These are phyloP conservation scores for Myoxocephalus aenaeus DNA, from an alignment of 2,797 vertebrate genomes.

Conservation along the genomic window DNA sequence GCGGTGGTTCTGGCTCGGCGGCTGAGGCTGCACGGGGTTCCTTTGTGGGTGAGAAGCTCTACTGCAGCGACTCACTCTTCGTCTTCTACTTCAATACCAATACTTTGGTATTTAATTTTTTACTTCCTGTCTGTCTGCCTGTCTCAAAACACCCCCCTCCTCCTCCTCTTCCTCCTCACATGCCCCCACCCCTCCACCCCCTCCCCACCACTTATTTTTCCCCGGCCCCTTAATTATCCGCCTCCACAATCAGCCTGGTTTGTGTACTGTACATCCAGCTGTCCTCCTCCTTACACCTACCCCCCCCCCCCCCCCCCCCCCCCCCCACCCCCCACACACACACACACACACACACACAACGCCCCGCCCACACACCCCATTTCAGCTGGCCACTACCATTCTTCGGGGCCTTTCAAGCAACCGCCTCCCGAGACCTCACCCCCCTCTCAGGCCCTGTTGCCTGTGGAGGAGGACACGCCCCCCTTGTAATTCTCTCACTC, in stretches of 20 bases:
- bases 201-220: constrained; percentile 21
- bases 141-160: constrained; percentile 11
- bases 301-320: not conserved
- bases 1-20: constrained; percentile 61
- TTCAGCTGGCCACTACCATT: constrained; percentile 12
- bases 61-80: constrained; percentile 56
- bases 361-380: not conserved
- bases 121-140: not conserved
- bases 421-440: constrained; percentile 30
- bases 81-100: constrained; percentile 5
- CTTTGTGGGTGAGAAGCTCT: constrained; percentile 66
- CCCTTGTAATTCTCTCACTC: constrained; percentile 65
- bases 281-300: constrained; percentile 52
- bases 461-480: constrained; percentile 50
- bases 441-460: constrained; percentile 60
- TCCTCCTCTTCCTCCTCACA: not conserved
- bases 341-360: too few species aligned
- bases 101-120: not conserved
- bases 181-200: constrained; percentile 7
- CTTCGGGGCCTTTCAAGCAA: not conserved
- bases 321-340: not conserved
- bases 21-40: constrained; percentile 62
- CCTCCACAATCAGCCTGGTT: constrained; percentile 45
- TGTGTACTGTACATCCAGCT: constrained; percentile 61
- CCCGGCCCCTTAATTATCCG: constrained; percentile 54